These are phyloP conservation scores for Pseudachorutes palmiensis DNA, from an alignment of 1,140 invertebrate species.

Conservation along the genomic window DNA sequence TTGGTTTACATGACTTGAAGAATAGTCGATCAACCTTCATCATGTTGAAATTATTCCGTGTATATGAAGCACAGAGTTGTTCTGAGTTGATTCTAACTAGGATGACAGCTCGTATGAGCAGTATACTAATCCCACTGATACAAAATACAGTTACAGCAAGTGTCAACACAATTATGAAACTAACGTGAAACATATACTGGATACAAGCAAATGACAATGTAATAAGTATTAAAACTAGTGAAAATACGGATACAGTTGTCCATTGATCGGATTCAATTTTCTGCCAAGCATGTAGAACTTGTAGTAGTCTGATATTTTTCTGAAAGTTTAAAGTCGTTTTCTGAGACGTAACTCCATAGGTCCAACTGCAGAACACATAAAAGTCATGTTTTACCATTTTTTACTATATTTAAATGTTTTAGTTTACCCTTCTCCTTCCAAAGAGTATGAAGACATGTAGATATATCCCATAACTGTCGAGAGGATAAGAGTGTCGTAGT, in stretches of 20 bases:
- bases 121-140: background rate
- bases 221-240: background rate
- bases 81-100: background rate
- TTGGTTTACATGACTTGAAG: background rate
- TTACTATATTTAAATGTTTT: background rate
- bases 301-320: background rate
- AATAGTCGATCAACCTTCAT: background rate
- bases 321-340: background rate
- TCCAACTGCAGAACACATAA: too few relatives aligned
- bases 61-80: background rate
- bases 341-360: background rate
- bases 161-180: background rate
- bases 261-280: background rate
- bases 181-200: background rate
- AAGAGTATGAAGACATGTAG: background rate
- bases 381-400: too few relatives aligned
- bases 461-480: background rate
- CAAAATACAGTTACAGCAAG: background rate
- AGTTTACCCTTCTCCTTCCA: background rate
- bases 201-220: background rate
- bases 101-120: background rate
- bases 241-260: background rate
- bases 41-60: background rate
- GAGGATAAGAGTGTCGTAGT: background rate
- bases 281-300: background rate